Evolutionary conservation across 2,888 invertebrate species (phyloP).

Genomic region (Acronicta alni): DNA sequence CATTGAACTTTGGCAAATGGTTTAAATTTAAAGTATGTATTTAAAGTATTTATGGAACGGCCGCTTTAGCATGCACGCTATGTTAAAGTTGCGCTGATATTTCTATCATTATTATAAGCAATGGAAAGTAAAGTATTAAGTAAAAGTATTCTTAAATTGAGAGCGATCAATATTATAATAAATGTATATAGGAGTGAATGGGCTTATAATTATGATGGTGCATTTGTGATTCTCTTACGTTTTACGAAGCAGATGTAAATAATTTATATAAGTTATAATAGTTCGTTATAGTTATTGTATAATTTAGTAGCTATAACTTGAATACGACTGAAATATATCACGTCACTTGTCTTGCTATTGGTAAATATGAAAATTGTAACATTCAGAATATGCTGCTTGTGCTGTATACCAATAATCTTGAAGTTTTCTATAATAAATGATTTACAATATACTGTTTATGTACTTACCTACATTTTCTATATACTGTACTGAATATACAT

Average conservation of each 20-base stretch:
- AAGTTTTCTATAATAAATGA: slow-evolving; percentile 36
- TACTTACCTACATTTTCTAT: slow-evolving; percentile 47
- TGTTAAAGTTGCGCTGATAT: slow-evolving; percentile 27
- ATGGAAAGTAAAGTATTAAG: slow-evolving; percentile 51
- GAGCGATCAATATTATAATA: slow-evolving; percentile 69
- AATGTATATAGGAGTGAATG: slow-evolving; percentile 79
- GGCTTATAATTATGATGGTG: slow-evolving; percentile 77
- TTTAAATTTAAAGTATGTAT: slow-evolving; percentile 35
- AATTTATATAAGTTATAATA: slow-evolving; percentile 83
- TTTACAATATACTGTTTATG: slow-evolving; percentile 50
- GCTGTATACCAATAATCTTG: slow-evolving; percentile 33
- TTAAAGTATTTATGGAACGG: slow-evolving; percentile 22
- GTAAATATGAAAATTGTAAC: slow-evolving; percentile 14
- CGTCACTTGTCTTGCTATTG: slow-evolving; percentile 27
- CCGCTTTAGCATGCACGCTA: slow-evolving; percentile 36
- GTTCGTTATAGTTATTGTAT: slow-evolving; percentile 72
- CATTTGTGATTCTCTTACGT: slow-evolving; percentile 79
- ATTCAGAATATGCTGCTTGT: slow-evolving; percentile 57
- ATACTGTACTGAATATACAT: slow-evolving; percentile 47
- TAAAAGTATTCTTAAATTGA: slow-evolving; percentile 55
- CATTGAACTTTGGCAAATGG: slow-evolving; percentile 18
- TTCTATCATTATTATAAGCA: slow-evolving; percentile 49
- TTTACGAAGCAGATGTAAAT: slow-evolving; percentile 82
- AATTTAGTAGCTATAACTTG: slow-evolving; percentile 76
- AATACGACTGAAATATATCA: slow-evolving; percentile 77